These are phyloP conservation scores for Macroramphosus scolopax DNA, from an alignment of 2,797 vertebrate genomes.

Conservation along the genomic window DNA sequence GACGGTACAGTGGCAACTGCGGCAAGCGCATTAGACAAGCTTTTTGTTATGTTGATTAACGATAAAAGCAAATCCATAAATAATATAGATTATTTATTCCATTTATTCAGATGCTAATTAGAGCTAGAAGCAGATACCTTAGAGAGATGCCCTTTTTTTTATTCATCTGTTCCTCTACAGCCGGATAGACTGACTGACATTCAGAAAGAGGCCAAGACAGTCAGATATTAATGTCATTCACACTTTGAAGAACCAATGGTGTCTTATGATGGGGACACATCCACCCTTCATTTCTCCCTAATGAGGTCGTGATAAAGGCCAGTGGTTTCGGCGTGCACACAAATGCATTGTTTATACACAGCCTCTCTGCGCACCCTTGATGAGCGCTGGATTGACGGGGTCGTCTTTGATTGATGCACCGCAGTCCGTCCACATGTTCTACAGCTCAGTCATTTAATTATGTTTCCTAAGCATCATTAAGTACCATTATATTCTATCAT, in stretches of 20 bases:
- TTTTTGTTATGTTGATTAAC: constrained; percentile 72
- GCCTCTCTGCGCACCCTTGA: constrained; percentile 23
- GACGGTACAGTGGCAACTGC: constrained; percentile 55
- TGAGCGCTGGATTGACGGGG: constrained; percentile 71
- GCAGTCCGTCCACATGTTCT: constrained; percentile 76
- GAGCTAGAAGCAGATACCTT: constrained; percentile 51
- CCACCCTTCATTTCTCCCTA: constrained; percentile 78
- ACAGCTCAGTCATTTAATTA: constrained; percentile 84
- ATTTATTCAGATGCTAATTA: constrained; percentile 75
- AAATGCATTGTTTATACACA: constrained; percentile 22
- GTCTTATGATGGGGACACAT: constrained; percentile 74
- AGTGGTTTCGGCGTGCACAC: constrained; percentile 59
- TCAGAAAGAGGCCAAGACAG: constrained; percentile 48
- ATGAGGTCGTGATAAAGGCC: constrained; percentile 78
- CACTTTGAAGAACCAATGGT: constrained; percentile 67
- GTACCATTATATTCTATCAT: constrained; percentile 97
- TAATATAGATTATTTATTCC: constrained; percentile 72
- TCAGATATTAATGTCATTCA: constrained; percentile 69
- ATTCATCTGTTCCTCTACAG: constrained; percentile 39
- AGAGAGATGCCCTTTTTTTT: constrained; percentile 45
- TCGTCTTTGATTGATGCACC: constrained; percentile 82
- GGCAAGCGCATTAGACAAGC: constrained; percentile 58
- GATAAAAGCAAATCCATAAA: constrained; percentile 79
- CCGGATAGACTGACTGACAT: constrained; percentile 54
- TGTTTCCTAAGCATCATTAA: constrained; percentile 95